phyloP scores from a whole-genome alignment of 1,140 invertebrate species.

The Euborellia annulipes region DNA sequence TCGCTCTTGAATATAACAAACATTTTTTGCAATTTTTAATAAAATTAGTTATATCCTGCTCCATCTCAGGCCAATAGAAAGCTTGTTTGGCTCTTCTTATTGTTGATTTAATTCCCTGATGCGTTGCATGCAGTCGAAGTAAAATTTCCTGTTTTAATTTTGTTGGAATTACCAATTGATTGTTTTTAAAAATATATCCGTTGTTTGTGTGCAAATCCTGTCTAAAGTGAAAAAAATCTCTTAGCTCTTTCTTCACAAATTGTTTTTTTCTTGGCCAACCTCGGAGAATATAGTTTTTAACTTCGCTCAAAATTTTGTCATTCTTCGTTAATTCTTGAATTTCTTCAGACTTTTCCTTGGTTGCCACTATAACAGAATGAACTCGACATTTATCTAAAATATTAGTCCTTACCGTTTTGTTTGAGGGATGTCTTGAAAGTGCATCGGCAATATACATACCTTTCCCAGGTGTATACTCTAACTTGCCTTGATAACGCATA shows the following conservation, averaged over 20 bases:
- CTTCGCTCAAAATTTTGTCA: background rate
- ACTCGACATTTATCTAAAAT: background rate
- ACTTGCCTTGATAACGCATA: slow-evolving; percentile 22
- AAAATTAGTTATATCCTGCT: background rate
- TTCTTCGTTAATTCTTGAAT: background rate
- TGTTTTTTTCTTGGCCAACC: background rate
- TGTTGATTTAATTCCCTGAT: background rate
- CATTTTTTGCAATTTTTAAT: background rate
- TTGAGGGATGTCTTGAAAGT: background rate
- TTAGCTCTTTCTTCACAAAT: background rate
- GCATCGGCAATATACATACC: background rate
- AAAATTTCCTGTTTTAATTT: slow-evolving; percentile 1
- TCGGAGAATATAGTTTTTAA: background rate
- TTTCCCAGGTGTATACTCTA: slow-evolving; percentile 13
- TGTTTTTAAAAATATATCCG: background rate
- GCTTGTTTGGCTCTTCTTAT: background rate
- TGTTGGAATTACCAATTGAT: background rate
- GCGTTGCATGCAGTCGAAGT: background rate
- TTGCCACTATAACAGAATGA: background rate
- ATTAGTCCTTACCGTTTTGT: background rate
- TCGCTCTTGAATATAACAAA: background rate
- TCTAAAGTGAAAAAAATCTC: background rate
- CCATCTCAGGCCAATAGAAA: background rate
- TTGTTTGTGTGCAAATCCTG: background rate
- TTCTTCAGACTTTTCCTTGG: background rate